These are phyloP conservation scores for Trichopoda pennipes DNA, from an alignment of 2,888 invertebrate genomes.

Conservation along the genomic window DNA sequence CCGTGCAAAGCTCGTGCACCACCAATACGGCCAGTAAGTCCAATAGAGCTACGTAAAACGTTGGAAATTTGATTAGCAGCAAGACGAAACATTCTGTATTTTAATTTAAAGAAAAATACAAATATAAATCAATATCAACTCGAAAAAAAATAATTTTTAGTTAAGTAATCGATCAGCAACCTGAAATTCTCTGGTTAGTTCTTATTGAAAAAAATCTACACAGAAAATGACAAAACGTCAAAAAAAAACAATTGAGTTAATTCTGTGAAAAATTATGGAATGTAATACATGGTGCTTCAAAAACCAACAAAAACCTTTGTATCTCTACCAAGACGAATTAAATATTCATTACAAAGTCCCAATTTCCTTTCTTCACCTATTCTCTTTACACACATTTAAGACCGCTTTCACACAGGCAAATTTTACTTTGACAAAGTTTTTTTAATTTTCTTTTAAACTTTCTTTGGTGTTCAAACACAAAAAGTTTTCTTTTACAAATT, in stretches of 20 bases:
- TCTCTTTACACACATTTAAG: too few relatives aligned
- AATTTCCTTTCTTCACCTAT: too few relatives aligned
- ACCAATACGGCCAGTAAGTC: constrained; percentile 75
- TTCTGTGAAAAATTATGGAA: background rate
- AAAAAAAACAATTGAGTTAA: background rate
- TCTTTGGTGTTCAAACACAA: too few relatives aligned
- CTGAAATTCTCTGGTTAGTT: constrained; percentile 51
- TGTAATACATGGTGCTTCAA: background rate
- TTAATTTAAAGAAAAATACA: constrained; percentile 6
- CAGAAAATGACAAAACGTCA: constrained; percentile 29
- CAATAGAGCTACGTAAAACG: constrained; percentile 77
- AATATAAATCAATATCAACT: constrained; percentile 41
- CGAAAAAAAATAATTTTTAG: constrained; percentile 42
- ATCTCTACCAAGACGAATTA: too few relatives aligned
- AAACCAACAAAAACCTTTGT: background rate
- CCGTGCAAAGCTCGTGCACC: constrained; percentile 81
- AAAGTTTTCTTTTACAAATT: too few relatives aligned
- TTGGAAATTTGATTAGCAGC: constrained; percentile 81
- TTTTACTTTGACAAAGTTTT: too few relatives aligned
- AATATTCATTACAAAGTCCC: too few relatives aligned
- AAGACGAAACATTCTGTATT: constrained; percentile 82
- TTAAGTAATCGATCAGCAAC: constrained; percentile 71
- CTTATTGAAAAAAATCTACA: constrained; percentile 54
- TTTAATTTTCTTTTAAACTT: too few relatives aligned
- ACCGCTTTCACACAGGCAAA: too few relatives aligned